These are phyloP conservation scores for Automeris io DNA, from an alignment of 2,888 invertebrate genomes.

Conservation along the genomic window DNA sequence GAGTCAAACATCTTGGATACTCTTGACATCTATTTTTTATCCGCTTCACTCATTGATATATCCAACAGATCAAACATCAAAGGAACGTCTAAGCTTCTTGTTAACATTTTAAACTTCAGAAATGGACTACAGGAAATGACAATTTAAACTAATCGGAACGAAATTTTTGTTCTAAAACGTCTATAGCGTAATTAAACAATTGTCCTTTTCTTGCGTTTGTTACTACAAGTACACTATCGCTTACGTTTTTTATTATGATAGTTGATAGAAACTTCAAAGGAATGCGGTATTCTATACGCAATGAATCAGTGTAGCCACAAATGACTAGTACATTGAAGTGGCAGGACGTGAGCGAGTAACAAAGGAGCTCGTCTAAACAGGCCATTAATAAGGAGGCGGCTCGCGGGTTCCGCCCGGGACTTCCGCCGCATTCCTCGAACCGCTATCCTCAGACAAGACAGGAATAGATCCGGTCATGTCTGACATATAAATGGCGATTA, in stretches of 20 bases:
- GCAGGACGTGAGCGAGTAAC: slow-evolving; percentile 68
- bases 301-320: slow-evolving; percentile 24
- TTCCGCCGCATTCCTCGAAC: slow-evolving; percentile 71
- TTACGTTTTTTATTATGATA: slow-evolving; percentile 24
- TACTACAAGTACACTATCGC: slow-evolving; percentile 22
- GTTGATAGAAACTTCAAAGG: slow-evolving; percentile 15
- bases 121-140: slow-evolving; percentile 71
- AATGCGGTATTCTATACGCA: slow-evolving; percentile 19
- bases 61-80: slow-evolving; percentile 54
- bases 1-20: too few relatives aligned
- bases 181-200: too few relatives aligned
- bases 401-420: slow-evolving; percentile 58
- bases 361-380: slow-evolving; percentile 73
- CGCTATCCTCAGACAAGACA: slow-evolving; percentile 62
- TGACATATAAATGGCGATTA: slow-evolving; percentile 47
- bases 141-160: slow-evolving; percentile 65
- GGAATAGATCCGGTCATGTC: slow-evolving; percentile 59
- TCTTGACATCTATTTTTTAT: too few relatives aligned
- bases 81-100: slow-evolving; percentile 36
- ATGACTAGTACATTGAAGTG: slow-evolving; percentile 38
- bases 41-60: too few relatives aligned
- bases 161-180: slow-evolving; percentile 43
- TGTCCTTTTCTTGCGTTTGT: slow-evolving; percentile 28
- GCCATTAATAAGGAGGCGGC: slow-evolving; percentile 74
- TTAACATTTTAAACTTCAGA: slow-evolving; percentile 54